phyloP scores from a whole-genome alignment of 2,797 vertebrate species.

The Xerus rutilus region DNA sequence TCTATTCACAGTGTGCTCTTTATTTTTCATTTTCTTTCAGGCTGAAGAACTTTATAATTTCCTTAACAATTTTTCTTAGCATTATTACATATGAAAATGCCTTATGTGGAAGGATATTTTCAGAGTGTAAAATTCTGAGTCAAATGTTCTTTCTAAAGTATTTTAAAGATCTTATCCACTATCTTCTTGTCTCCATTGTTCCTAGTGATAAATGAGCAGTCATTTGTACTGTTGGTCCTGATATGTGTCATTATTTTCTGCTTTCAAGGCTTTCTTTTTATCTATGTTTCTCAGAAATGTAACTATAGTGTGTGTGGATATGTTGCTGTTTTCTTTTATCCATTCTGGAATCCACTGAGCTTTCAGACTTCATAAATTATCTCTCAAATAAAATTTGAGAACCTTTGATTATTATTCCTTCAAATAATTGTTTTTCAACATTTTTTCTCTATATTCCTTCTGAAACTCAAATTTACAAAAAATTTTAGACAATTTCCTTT shows the following conservation, averaged over 20 bases:
- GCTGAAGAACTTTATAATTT: not conserved
- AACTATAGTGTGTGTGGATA: not conserved
- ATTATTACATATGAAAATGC: not conserved
- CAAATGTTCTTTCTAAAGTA: not conserved
- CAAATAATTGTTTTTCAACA: not conserved
- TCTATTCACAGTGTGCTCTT: no score
- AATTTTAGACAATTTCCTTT: not conserved
- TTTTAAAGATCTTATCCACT: not conserved
- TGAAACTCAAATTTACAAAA: not conserved
- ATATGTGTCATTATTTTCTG: not conserved
- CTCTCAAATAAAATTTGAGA: not conserved
- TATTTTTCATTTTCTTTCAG: not conserved
- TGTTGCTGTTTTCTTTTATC: not conserved
- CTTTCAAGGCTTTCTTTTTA: not conserved
- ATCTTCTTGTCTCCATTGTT: not conserved
- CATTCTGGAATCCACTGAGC: not conserved
- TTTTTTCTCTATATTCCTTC: not conserved
- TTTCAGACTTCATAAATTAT: not conserved
- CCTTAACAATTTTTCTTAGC: not conserved
- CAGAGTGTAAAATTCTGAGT: not conserved
- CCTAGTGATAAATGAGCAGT: not conserved
- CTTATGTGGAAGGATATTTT: not conserved
- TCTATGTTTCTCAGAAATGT: not conserved
- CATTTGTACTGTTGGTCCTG: not conserved
- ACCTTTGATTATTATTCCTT: not conserved